A percentile compares a stretch with the other conserved stretches of the same genome.
Evolutionary conservation across 30 jellyfish, hydroid and myxozoan genomes (phyloP).

Genomic region (Pseudorhiza aurosa): DNA sequence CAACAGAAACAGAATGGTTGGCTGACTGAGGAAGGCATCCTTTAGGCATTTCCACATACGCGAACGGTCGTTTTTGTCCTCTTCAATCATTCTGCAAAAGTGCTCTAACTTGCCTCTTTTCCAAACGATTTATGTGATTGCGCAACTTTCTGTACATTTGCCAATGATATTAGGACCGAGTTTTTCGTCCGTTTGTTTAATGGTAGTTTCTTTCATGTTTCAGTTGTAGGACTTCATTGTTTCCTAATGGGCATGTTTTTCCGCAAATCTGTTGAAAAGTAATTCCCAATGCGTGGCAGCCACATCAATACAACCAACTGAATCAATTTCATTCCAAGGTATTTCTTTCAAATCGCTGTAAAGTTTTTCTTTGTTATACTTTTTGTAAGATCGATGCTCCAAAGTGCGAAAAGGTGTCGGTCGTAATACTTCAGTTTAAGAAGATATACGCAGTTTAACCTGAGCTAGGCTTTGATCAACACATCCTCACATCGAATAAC

Average conservation of each 20-base stretch:
- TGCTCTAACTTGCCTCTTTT: conserved; percentile 61
- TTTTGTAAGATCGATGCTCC: conserved; percentile 66
- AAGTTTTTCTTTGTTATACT: conserved; percentile 66
- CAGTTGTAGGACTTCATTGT: conserved; percentile 76
- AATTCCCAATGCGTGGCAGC: conserved; percentile 78
- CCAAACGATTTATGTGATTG: conserved; percentile 63
- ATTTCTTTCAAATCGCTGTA: conserved; percentile 67
- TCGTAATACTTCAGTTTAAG: too few species aligned
- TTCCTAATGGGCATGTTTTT: conserved; percentile 68
- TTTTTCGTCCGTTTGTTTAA: conserved; percentile 70
- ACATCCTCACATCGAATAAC: too few species aligned
- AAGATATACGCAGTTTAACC: too few species aligned
- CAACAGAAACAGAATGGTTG: conserved; percentile 44
- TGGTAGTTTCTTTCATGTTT: conserved; percentile 80
- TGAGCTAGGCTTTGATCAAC: too few species aligned
- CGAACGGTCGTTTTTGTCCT: conserved; percentile 63
- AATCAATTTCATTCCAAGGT: conserved; percentile 67
- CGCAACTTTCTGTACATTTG: conserved; percentile 79
- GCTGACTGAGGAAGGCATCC: conserved; percentile 58
- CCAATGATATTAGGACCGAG: conserved; percentile 72
- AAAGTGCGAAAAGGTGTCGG: conserved; percentile 70
- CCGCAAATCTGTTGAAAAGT: conserved; percentile 78
- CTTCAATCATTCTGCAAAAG: conserved; percentile 68
- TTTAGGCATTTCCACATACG: conserved; percentile 71
- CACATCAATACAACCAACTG: conserved; percentile 67